Conservation (phyloP, 2,888 invertebrate genomes). For the Corythucha ciliata region DNA sequence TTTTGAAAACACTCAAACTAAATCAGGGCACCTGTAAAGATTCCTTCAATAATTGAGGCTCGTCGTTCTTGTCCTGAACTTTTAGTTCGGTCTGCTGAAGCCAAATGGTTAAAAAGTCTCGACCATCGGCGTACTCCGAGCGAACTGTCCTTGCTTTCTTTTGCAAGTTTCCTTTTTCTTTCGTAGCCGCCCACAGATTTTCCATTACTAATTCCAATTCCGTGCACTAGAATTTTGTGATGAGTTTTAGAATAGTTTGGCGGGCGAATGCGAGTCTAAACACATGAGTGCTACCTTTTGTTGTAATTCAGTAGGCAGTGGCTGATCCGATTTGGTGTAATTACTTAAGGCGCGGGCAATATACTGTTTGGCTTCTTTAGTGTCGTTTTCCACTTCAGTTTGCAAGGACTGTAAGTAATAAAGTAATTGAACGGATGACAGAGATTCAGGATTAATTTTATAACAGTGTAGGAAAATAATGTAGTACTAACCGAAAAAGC, state of each 20-base stretch:
- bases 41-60: constrained; percentile 69
- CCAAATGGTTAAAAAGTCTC: constrained; percentile 75
- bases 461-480: too few species aligned
- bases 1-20: neutral
- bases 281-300: too few species aligned
- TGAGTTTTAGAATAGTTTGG: neutral
- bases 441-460: too few species aligned
- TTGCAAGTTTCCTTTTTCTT: constrained; percentile 77
- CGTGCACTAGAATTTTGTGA: constrained; percentile 51
- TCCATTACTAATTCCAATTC: constrained; percentile 73
- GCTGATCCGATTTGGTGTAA: too few species aligned
- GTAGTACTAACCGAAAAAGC: constrained; percentile 49
- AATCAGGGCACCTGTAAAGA: constrained; percentile 48
- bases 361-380: constrained; percentile 12
- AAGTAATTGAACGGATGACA: too few species aligned
- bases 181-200: constrained; percentile 68
- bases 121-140: constrained; percentile 67
- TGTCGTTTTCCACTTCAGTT: constrained; percentile 14
- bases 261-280: too few species aligned
- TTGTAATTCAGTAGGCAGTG: too few species aligned
- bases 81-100: constrained; percentile 72
- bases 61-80: constrained; percentile 67
- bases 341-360: neutral
- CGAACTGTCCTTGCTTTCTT: constrained; percentile 75
- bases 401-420: constrained; percentile 18